Conservation (phyloP, 2,888 invertebrate species). For the Venusia cambrica region DNA sequence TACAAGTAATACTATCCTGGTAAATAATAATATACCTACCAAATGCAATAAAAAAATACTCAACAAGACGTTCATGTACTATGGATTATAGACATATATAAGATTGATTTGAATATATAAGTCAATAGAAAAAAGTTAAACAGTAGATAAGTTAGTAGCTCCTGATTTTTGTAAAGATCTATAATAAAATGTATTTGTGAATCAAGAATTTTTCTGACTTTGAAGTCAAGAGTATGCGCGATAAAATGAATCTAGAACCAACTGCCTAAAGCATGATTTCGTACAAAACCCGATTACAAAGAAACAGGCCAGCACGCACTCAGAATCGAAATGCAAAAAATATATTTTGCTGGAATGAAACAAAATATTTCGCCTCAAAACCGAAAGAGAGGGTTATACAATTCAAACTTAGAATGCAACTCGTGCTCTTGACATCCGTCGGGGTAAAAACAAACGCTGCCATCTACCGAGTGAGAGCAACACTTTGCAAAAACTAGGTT, state of each 20-base stretch:
- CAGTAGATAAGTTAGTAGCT: too few species aligned
- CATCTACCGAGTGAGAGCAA: slow-evolving; percentile 62
- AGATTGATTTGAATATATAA: too few species aligned
- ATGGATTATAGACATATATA: too few species aligned
- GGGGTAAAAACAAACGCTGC: slow-evolving; percentile 64
- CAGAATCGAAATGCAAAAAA: slow-evolving; percentile 79
- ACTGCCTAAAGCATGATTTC: slow-evolving; percentile 5
- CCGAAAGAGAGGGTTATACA: slow-evolving; percentile 54
- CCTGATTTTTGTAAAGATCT: too few species aligned
- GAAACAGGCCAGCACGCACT: slow-evolving; percentile 41
- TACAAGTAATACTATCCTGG: too few species aligned
- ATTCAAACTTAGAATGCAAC: slow-evolving; percentile 77
- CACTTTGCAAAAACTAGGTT: slow-evolving; percentile 35
- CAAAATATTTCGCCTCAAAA: slow-evolving; percentile 40
- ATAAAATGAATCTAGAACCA: slow-evolving; percentile 1
- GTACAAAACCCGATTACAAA: slow-evolving; percentile 4
- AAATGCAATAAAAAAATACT: too few species aligned
- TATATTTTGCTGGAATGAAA: slow-evolving; percentile 63
- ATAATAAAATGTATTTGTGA: too few species aligned
- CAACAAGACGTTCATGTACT: too few species aligned
- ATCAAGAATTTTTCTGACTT: too few species aligned
- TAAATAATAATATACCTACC: too few species aligned
- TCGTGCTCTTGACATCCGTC: slow-evolving; percentile 77
- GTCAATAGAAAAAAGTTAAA: too few species aligned
- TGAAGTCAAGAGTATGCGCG: too few species aligned